These are phyloP conservation scores for Bos indicus DNA, from an alignment of 2,113 vertebrate genomes.

Conservation along the genomic window DNA sequence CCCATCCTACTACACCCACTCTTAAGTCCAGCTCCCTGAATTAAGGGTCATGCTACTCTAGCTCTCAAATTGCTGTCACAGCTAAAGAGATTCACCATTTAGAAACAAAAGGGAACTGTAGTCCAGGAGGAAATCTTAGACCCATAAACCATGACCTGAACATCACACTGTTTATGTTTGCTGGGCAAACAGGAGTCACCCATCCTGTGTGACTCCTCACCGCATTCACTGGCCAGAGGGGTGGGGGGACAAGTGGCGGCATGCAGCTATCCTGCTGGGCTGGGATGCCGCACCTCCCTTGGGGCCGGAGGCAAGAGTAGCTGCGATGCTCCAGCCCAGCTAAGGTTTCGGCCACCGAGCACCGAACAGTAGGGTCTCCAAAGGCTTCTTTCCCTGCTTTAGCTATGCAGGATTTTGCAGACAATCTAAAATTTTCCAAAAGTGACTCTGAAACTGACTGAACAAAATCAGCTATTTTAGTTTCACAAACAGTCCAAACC, in stretches of 20 bases:
- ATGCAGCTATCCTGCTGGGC: neutral
- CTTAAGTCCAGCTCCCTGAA: neutral
- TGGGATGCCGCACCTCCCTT: neutral
- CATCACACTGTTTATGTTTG: neutral
- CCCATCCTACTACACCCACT: neutral
- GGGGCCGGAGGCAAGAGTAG: neutral
- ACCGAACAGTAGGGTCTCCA: neutral
- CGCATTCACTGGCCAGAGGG: neutral
- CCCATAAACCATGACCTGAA: neutral
- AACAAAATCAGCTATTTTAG: neutral
- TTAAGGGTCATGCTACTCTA: neutral
- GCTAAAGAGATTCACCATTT: neutral
- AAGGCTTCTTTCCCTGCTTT: neutral
- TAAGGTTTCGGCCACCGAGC: neutral
- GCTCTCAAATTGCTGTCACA: neutral
- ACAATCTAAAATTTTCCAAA: neutral
- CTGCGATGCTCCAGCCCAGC: neutral
- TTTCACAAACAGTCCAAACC: neutral
- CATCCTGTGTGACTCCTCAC: neutral
- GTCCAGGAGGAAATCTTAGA: neutral
- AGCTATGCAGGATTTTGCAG: neutral
- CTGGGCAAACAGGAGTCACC: neutral
- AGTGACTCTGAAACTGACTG: conserved; percentile 14
- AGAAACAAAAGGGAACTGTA: neutral
- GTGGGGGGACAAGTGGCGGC: rapidly evolving